Evolutionary conservation across 1,140 invertebrate genomes (phyloP).

Genomic region (Zaprionus tsacasi): DNA sequence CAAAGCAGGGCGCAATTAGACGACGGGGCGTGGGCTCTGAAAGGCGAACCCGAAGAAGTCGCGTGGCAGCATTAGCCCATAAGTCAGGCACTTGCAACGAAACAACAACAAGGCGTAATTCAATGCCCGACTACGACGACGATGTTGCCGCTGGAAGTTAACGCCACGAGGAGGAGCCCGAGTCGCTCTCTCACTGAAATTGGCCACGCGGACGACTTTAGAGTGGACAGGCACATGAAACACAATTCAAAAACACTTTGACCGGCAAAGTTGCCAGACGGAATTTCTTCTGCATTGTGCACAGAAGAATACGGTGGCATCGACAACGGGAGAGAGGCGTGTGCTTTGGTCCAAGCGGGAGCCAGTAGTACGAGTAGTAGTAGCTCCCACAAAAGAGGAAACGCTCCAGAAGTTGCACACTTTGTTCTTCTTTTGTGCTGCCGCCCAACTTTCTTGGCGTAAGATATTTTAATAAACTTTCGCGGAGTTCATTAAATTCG

Average conservation of each 20-base stretch:
- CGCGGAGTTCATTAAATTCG: constrained; percentile 75
- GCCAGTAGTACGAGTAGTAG: neutral
- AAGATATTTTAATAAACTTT: constrained; percentile 76
- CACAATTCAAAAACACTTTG: constrained; percentile 83
- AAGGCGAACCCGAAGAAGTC: constrained; percentile 41
- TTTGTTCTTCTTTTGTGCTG: constrained; percentile 45
- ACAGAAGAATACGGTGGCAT: constrained; percentile 27
- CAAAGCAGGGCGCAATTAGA: constrained; percentile 73
- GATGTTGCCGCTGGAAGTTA: constrained; percentile 29
- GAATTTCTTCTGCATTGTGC: constrained; percentile 77
- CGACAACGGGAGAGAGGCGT: constrained; percentile 18
- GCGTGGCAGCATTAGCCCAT: constrained; percentile 73
- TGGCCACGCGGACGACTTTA: constrained; percentile 72
- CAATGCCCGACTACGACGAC: constrained; percentile 53
- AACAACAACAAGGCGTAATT: constrained; percentile 60
- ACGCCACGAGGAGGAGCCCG: constrained; percentile 44
- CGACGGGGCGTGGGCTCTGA: constrained; percentile 10
- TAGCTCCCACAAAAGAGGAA: constrained; percentile 48
- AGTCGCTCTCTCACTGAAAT: constrained; percentile 69
- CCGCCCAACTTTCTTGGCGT: constrained; percentile 57
- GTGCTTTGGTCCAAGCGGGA: neutral
- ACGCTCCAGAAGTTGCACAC: constrained; percentile 27
- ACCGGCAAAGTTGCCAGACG: constrained; percentile 83
- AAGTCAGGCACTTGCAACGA: constrained; percentile 71
- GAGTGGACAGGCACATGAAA: constrained; percentile 80